Evolutionary conservation across 1,140 invertebrate genomes (phyloP), one percentile per base, ranked within the genome.

Genomic region (Ceratoteleas bidentatus): DNA sequence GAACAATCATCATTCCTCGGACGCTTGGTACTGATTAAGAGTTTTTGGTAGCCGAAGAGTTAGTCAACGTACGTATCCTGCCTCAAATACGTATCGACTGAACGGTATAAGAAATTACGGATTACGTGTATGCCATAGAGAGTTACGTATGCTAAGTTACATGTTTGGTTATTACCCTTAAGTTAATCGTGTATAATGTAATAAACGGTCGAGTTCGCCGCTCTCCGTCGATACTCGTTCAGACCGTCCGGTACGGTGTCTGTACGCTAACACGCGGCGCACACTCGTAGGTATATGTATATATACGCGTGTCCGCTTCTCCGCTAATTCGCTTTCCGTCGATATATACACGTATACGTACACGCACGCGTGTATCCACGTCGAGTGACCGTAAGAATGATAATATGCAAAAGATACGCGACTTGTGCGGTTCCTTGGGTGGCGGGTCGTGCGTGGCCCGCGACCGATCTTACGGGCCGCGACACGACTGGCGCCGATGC

Each of bases 341-440:
- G n/a, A n/a, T n/a, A n/a, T 62, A 57, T 64, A 47, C 56, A 13
- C 49, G 4, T 58, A 45, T 38, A 36, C 9, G 34, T 9, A 36
- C 34, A 36, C 34, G 9, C 9, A 36, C 14, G 16, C 15, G 15
- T 53, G 2, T 53, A 56, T 40, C 50, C 9, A 68, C 54, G 54
- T 13, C 32, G 5, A 11, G 15, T 47, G 47, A 54, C 68, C 2
- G n/a, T n/a, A n/a, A 73, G 16, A 52, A 34, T 74, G 74, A 64
- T 74, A 69, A 64, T 79, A 76, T 77, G 80, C 68, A 74, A 76
- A 82, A 83, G n/a, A 83, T 69, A 60, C 74, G 81, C 81, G 81
- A 83, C 50, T 83, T 83, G 68, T 79, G 75, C 75, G 75, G 75
- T 79, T 66, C 62, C 49, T 68, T 56, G 60, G n/a, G n/a, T n/a